Conservation (phyloP, 2,113 vertebrate genomes). For the Clarias batrachus region DNA sequence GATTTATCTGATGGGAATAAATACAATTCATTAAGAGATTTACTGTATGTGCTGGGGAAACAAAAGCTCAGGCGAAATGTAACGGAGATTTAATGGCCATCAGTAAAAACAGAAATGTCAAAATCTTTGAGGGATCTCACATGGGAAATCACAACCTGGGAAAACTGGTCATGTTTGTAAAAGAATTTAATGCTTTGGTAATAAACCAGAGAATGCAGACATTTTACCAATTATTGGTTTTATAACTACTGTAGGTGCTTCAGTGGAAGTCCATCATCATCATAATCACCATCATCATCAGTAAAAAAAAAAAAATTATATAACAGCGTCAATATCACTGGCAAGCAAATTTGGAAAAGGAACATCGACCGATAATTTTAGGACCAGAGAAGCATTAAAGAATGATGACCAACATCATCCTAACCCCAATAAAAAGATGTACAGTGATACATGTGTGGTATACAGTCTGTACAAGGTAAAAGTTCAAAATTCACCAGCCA, state of each 20-base stretch:
- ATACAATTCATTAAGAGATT: slow-evolving; percentile 13
- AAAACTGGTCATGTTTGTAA: background rate
- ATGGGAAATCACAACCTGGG: background rate
- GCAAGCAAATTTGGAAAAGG: background rate
- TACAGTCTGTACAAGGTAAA: background rate
- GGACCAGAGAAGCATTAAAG: background rate
- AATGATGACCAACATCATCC: background rate
- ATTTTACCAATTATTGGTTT: background rate
- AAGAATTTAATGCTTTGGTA: background rate
- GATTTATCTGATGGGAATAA: slow-evolving; percentile 24
- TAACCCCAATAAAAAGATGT: background rate
- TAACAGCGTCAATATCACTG: background rate
- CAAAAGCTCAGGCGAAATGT: slow-evolving; percentile 20
- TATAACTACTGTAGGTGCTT: background rate
- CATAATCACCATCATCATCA: background rate
- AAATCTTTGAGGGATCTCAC: background rate
- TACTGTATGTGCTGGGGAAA: background rate
- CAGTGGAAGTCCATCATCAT: background rate
- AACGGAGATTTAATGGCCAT: slow-evolving; percentile 5
- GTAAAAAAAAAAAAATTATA: background rate
- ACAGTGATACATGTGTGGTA: background rate
- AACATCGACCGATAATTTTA: background rate
- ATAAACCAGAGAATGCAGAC: background rate
- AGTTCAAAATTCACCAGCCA: background rate
- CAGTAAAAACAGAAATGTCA: background rate